Conservation (phyloP, 2,888 invertebrate species). For the Mythimna albipuncta region DNA sequence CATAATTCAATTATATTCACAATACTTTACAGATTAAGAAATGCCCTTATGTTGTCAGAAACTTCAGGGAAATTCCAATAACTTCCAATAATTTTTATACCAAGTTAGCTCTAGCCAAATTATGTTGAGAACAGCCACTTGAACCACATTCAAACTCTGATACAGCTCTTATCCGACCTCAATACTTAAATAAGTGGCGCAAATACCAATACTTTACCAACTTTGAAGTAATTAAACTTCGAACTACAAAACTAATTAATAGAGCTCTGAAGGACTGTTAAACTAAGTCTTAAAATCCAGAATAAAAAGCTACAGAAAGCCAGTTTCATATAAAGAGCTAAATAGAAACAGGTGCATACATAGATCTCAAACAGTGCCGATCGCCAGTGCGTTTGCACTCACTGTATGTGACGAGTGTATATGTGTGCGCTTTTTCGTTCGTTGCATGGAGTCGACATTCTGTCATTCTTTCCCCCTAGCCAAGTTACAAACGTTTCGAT, state of each 20-base stretch:
- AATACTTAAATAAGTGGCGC: conserved; percentile 38
- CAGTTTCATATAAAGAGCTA: not conserved
- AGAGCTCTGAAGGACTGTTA: conserved; percentile 21
- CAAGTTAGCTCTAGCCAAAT: conserved; percentile 7
- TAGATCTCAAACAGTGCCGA: no score
- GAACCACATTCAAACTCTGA: conserved; percentile 22
- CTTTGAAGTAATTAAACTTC: conserved; percentile 49
- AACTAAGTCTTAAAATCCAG: not conserved
- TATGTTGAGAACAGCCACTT: conserved; percentile 23
- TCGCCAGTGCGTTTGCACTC: no score
- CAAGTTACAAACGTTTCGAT: no score
- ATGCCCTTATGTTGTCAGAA: not conserved
- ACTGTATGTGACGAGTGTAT: no score
- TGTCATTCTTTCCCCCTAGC: no score
- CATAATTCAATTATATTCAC: not conserved
- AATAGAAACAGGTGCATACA: no score
- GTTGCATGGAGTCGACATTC: no score
- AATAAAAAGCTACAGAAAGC: not conserved
- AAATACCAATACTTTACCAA: conserved; percentile 52
- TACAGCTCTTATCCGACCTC: conserved; percentile 19
- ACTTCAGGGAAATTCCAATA: not conserved
- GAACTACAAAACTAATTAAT: conserved; percentile 56
- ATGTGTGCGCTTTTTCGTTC: no score
- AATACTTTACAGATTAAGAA: not conserved
- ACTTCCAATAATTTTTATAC: conserved; percentile 22